Conservation (phyloP, 2,113 vertebrate species). For the Prietella phreatophila region DNA sequence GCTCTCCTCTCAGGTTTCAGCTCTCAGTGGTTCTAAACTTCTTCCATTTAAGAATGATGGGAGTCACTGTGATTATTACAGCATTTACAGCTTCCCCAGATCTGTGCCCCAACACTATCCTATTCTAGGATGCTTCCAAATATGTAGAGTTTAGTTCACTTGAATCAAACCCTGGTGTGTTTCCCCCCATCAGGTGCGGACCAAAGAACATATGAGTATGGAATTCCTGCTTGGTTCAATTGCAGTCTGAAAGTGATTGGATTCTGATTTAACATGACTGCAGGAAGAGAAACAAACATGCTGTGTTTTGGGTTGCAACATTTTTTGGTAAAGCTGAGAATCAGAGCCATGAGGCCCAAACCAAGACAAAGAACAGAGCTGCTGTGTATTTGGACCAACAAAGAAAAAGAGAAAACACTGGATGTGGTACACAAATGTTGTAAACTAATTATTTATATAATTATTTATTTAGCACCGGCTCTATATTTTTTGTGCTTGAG, state of each 20-base stretch:
- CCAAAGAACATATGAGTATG: neutral
- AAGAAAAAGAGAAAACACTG: neutral
- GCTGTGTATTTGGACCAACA: neutral
- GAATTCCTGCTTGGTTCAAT: neutral
- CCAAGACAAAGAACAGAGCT: neutral
- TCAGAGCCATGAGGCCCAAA: neutral
- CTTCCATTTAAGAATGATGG: neutral
- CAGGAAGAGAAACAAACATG: neutral
- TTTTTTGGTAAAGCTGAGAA: neutral
- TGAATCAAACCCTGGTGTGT: neutral
- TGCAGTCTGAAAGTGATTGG: neutral
- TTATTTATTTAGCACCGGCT: neutral
- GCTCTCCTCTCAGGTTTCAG: neutral
- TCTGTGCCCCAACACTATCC: neutral
- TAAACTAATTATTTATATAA: neutral
- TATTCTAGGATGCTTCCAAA: neutral
- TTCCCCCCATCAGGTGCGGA: neutral
- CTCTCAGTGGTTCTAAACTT: neutral
- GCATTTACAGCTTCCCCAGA: neutral
- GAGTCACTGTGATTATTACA: neutral
- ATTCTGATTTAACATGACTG: neutral
- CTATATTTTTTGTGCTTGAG: neutral
- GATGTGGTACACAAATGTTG: neutral
- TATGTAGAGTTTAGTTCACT: neutral
- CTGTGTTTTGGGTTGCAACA: neutral